These are phyloP conservation scores for Phrynocephalus guinanensis DNA, from an alignment of 2,797 vertebrate species.

Conservation along the genomic window DNA sequence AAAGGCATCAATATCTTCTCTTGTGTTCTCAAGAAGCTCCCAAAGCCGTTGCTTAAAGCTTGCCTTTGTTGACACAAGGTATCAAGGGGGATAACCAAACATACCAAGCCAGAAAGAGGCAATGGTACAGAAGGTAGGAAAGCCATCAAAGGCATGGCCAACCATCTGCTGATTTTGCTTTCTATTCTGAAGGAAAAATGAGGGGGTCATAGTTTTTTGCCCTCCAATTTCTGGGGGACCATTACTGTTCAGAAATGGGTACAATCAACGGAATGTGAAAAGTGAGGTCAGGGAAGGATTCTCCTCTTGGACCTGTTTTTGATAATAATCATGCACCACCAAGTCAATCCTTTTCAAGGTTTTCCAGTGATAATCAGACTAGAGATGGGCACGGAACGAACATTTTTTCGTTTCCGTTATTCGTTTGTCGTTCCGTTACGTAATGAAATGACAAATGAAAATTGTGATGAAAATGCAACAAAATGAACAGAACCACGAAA, in stretches of 20 bases:
- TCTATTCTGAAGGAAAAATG: not conserved
- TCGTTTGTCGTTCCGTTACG: too few relatives aligned
- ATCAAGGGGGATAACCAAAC: slow-evolving; percentile 44
- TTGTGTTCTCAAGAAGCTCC: slow-evolving; percentile 22
- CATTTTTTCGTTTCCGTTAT: too few relatives aligned
- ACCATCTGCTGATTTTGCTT: not conserved
- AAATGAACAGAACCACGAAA: too few relatives aligned
- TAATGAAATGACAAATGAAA: too few relatives aligned
- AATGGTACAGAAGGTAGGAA: not conserved
- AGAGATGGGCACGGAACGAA: too few relatives aligned
- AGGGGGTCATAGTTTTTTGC: not conserved
- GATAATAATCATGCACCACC: too few relatives aligned
- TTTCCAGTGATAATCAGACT: too few relatives aligned
- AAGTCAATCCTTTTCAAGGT: too few relatives aligned
- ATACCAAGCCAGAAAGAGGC: not conserved
- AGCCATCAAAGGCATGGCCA: not conserved
- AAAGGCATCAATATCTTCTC: not conserved
- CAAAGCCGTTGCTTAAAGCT: not conserved
- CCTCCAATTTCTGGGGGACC: not conserved
- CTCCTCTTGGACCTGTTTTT: too few relatives aligned
- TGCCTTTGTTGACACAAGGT: not conserved
- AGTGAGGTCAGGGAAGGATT: too few relatives aligned
- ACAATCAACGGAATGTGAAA: too few relatives aligned
- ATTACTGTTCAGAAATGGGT: not conserved
- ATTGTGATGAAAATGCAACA: too few relatives aligned